Evolutionary conservation across 2,113 vertebrate genomes (phyloP), one percentile per base, ranked within the genome.

Genomic region (Kryptolebias marmoratus): DNA sequence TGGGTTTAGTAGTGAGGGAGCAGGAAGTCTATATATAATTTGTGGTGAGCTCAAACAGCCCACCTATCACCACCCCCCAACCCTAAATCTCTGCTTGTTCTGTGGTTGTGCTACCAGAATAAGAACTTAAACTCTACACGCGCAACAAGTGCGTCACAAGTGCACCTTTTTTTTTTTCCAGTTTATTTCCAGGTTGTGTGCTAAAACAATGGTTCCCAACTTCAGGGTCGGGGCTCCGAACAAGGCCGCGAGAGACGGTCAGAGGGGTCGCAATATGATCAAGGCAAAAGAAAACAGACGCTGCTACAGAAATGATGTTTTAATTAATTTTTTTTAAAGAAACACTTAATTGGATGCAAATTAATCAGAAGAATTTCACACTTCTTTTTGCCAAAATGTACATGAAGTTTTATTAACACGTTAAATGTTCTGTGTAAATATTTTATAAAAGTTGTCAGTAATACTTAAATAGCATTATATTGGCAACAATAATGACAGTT

Each of bases 11-110:
- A 83, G 72, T 76, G 30, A 84, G 64, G 83, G 56, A 61, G 85
- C 83, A 89, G 89, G 87, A 91, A 88, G 89, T 87, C 85, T 89
- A 92, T 89, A 91, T 91, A 89, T 92, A 89, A 85, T 82, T 73
- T 91, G 90, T 28, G 92, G 92, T 87, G 70, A 84, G 71, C 86
- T 74, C 77, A 52, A 57, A 14, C 78, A 82, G 78, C 86, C 85
- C 90, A 77, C 85, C 87, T 63, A 18, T 70, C 48, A 61, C 69
- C 74, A 55, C 74, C 54, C 72, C 62, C 66, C 65, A 78, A 85
- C 72, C 83, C 73, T 74, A 91, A 93, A 92, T 93, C 92, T 90
- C 58, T 90, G 89, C 88, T 60, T 31, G 31, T 45, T 68, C 80
- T 91, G 90, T 12, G 90, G 88, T 87, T 68, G 59, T 73, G 68